Base-by-base conservation (phyloP, 2,797 vertebrate species). In the Hapalemur alaotrensis region DNA sequence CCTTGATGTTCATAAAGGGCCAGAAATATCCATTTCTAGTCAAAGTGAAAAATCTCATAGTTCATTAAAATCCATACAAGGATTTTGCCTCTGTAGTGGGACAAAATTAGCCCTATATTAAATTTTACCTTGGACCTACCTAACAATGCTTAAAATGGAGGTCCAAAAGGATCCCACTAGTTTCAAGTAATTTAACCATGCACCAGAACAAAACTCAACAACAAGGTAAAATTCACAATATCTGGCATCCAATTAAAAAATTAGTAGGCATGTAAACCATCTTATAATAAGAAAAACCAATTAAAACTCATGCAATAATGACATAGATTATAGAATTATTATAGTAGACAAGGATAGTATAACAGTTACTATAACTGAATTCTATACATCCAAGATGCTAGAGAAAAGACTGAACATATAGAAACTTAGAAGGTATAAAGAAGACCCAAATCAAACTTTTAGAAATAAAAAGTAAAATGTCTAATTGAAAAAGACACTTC, bases 401-500 rank as follows among this genome's bases (percentile, higher is more conserved):
- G 30, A 78, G 25, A 30, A 63, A 50, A 91, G 30, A 82, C 7
- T 23, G 23, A 52, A 48, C n/a, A 30, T 4, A 73, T 28, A 81
- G 32, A 73, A 52, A 92, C 8, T 11, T 28, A 35, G 9, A 43
- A 59, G 13, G 10, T 35, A 67, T 59, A 57, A 59, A 54, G 70
- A 83, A 41, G 41, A 52, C 25, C 2, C 3, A 75, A 85, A 46
- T 46, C 5, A 48, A 75, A 80, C 8, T 70, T 93, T 46, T 22
- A 63, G 35, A 91, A 20, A 63, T 54, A 72, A 67, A 91, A 80
- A 65, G 7, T 32, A 79, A 89, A 80, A 38, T 81, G 6, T 69
- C n/a, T 78, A 30, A 80, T 20, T 22, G 48, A 95, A 87, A 80
- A 89, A 95, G 41, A 20, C 13, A 92, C 25, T 88, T 92, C 83